A percentile compares a stretch with the other conserved stretches of the same genome.
These are phyloP conservation scores for Schizopygopsis pylzovi DNA, from an alignment of 2,797 vertebrate species.

Conservation along the genomic window DNA sequence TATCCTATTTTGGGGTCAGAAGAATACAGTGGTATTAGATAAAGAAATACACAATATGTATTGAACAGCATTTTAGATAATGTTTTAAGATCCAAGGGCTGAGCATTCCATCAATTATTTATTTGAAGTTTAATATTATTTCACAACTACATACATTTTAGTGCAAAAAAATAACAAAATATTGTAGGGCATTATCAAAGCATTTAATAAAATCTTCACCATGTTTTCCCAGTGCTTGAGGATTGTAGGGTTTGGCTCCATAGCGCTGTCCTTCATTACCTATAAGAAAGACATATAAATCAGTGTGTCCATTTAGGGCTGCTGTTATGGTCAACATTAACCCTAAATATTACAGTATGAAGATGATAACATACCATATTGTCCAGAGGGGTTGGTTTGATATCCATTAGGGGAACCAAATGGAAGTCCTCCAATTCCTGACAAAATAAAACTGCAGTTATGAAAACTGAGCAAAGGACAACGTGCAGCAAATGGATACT, in stretches of 20 bases:
- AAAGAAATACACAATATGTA: background rate
- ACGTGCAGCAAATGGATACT: background rate
- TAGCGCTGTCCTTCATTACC: constrained; percentile 46
- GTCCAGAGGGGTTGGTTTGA: constrained; percentile 43
- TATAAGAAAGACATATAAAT: background rate
- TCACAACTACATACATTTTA: background rate
- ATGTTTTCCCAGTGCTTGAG: constrained; percentile 41
- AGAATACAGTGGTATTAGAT: background rate
- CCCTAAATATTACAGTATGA: background rate
- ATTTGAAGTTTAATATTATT: background rate
- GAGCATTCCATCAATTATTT: background rate
- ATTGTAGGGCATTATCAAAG: background rate
- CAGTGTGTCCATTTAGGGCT: background rate
- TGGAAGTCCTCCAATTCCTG: constrained; percentile 58
- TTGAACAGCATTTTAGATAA: background rate
- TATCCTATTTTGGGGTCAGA: constrained; percentile 17
- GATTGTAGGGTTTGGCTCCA: constrained; percentile 39
- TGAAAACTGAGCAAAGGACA: background rate
- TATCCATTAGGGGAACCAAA: constrained; percentile 49
- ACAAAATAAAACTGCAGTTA: background rate
- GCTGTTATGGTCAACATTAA: background rate
- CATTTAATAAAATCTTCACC: background rate
- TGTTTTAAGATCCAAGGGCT: background rate
- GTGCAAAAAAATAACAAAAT: background rate
- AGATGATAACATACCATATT: constrained; percentile 49